Percentiles rank a stretch among this genome's conserved stretches.
Conservation (phyloP, 1,140 invertebrate species). For the Homalodisca vitripennis region DNA sequence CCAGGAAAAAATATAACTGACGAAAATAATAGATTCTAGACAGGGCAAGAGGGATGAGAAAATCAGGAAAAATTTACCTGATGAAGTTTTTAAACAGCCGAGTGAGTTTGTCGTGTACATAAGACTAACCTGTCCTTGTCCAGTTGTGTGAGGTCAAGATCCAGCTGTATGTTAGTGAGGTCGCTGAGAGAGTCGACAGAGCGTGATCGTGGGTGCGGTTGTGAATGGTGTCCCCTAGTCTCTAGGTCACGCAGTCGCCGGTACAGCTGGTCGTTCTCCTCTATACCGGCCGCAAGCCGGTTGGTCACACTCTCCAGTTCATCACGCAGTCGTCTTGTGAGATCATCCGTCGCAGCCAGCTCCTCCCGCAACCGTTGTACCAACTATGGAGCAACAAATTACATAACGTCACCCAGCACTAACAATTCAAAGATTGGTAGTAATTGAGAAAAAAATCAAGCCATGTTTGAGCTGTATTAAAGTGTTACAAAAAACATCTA, state of each 20-base stretch:
- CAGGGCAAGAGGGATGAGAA: no score
- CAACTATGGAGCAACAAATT: no score
- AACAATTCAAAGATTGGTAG: no score
- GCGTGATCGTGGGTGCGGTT: constrained; percentile 54
- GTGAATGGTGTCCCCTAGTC: constrained; percentile 48
- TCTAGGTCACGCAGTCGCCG: constrained; percentile 67
- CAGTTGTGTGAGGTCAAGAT: constrained; percentile 68
- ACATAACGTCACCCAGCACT: no score
- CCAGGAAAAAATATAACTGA: no score
- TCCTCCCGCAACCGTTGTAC: constrained; percentile 42
- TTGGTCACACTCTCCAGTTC: constrained; percentile 57
- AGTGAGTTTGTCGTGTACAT: no score
- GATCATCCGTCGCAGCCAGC: constrained; percentile 48
- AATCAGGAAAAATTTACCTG: no score
- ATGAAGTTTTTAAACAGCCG: no score
- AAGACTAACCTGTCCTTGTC: constrained; percentile 64
- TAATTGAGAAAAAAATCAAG: no score
- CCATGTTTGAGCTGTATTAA: no score
- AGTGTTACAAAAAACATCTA: no score
- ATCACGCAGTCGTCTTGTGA: constrained; percentile 54
- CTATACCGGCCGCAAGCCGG: constrained; percentile 61
- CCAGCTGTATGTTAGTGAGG: constrained; percentile 74
- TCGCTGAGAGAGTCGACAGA: constrained; percentile 78
- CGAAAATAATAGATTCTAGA: no score
- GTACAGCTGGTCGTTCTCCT: constrained; percentile 76